A percentile compares a stretch with the other conserved stretches of the same genome.
Evolutionary conservation across 1,140 invertebrate genomes (phyloP).

Genomic region (Homarus americanus): DNA sequence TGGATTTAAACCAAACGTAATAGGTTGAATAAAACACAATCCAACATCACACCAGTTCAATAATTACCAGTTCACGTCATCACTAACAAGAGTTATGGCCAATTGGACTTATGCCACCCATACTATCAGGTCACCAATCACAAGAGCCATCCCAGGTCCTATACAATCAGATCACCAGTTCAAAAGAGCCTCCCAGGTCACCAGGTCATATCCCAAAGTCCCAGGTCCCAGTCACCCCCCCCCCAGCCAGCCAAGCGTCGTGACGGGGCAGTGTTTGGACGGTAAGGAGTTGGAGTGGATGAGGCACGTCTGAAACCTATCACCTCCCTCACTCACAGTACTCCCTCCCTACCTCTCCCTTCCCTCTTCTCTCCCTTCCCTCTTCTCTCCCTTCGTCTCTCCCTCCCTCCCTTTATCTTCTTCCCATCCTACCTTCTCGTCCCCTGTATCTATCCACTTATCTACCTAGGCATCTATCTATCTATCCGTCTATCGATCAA

Average conservation of each 20-base stretch:
- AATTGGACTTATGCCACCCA: too few species aligned
- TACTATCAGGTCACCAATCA: not conserved
- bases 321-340: not conserved
- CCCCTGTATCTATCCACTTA: too few species aligned
- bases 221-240: not conserved
- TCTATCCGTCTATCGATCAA: not conserved
- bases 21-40: too few species aligned
- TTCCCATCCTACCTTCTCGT: too few species aligned
- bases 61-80: too few species aligned
- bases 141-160: not conserved
- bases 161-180: not conserved
- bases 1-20: too few species aligned
- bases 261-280: constrained; percentile 47
- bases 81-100: too few species aligned
- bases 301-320: constrained; percentile 49
- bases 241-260: constrained; percentile 8
- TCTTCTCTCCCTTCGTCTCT: constrained; percentile 28
- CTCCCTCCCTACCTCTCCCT: not conserved
- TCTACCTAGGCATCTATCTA: too few species aligned
- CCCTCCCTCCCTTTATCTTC: too few species aligned
- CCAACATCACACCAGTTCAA: too few species aligned
- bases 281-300: not conserved
- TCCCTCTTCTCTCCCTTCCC: not conserved
- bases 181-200: not conserved
- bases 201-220: not conserved